Evolutionary conservation across 2,797 vertebrate genomes (phyloP), one percentile per base, ranked within the genome.

Genomic region (Gouania willdenowi): DNA sequence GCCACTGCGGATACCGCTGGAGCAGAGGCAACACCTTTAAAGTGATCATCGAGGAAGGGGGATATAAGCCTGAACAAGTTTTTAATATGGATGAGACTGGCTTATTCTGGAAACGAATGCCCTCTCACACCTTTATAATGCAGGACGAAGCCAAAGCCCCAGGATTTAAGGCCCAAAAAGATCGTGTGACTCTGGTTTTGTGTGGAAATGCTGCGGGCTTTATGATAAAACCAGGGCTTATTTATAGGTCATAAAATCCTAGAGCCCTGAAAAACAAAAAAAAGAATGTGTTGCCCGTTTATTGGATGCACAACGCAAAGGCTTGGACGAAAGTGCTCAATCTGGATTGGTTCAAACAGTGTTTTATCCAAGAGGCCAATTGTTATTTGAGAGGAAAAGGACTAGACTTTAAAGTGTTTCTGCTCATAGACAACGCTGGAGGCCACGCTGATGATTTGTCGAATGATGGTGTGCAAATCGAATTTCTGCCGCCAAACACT

Each of bases 21-120:
- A 27, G 42, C 32, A 0, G 30, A 55, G 9, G 41, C 8, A 44
- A 18, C 4, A 46, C 21, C 22, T 13, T 50, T 12, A 60, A 12
- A 33, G 17, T 5, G 0, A 48, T 54, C 35, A 54, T 38, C 1
- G 8, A 46, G 17, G 46, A 57, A 42, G 29, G 29, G 6, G 17
- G 28, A 14, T 51, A 57, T 13, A 34, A 33, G 25, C 57, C 49
- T 14, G 42, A 43, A 23, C 45, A 57, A 37, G 44, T 22, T 16
- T 60, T 55, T 33, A 55, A 55, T 17, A 49, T 55, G 44, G 34
- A 50, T 13, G 40, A 56, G 23, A 61, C 38, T 0, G 48, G 29
- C 9, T 44, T 62, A 23, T 62, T 65, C 28, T 53, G 33, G 38
- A 48, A 53, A 27, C 6, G 8, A 43, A 56, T 55, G 21, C 58